phyloP scores from a whole-genome alignment of 2,113 vertebrate species.

The Pelmatolapia mariae region DNA sequence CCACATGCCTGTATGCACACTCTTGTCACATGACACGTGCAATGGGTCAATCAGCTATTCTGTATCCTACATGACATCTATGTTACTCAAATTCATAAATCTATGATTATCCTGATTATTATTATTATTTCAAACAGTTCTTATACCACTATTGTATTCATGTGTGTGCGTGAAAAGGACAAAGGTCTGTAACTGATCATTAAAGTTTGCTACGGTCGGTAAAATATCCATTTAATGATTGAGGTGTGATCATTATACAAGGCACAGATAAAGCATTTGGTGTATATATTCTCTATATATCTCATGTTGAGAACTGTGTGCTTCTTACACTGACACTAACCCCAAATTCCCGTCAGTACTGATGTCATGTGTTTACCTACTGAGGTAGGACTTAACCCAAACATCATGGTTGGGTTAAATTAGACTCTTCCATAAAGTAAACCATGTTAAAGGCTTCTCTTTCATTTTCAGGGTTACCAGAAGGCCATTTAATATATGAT shows the following conservation, averaged over 20 bases:
- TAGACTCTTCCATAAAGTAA: not conserved
- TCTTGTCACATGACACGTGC: not conserved
- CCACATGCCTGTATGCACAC: not conserved
- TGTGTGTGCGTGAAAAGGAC: not conserved
- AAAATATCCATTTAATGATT: not conserved
- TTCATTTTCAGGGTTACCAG: not conserved
- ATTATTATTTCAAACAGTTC: not conserved
- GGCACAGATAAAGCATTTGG: not conserved
- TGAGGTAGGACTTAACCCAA: conserved; percentile 20
- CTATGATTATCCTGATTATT: not conserved
- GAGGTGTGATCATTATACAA: not conserved
- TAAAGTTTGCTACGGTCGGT: not conserved
- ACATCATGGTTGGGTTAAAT: not conserved
- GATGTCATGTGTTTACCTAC: conserved; percentile 40
- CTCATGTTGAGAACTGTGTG: not conserved
- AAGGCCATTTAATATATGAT: not conserved
- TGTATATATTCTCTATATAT: not conserved
- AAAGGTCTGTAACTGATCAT: not conserved
- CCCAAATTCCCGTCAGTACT: not conserved
- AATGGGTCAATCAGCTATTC: not conserved
- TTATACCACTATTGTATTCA: not conserved
- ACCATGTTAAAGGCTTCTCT: not conserved
- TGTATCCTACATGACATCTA: not conserved
- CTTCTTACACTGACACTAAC: not conserved
- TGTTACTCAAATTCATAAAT: not conserved